Evolutionary conservation across 2,113 vertebrate genomes (phyloP).

Genomic region (Xiphophorus couchianus): DNA sequence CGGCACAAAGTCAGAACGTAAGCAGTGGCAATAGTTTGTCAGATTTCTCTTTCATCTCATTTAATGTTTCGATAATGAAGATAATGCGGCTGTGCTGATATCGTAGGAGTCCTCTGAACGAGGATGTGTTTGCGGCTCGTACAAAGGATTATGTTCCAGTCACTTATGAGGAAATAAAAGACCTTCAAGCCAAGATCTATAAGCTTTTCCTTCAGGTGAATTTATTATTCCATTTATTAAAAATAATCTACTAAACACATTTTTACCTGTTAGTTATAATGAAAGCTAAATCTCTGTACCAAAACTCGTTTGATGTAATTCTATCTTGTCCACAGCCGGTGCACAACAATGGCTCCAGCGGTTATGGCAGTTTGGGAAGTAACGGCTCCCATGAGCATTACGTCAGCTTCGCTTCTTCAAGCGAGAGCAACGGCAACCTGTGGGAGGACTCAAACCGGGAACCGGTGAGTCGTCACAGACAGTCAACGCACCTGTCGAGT

Average conservation of each 20-base stretch:
- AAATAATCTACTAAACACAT: neutral
- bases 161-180: conserved; percentile 84
- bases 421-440: conserved; percentile 84
- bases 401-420: conserved; percentile 85
- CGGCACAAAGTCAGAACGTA: conserved; percentile 91
- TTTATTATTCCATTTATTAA: neutral
- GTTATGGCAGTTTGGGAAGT: conserved; percentile 88
- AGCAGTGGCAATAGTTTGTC: conserved; percentile 54
- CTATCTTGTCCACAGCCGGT: conserved; percentile 79
- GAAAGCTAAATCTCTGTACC: no score
- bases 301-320: neutral
- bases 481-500: neutral
- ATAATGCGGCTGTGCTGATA: neutral
- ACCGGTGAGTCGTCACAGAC: conserved; percentile 62
- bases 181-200: conserved; percentile 90
- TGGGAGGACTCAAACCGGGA: conserved; percentile 79
- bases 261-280: neutral
- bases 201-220: conserved; percentile 90
- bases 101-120: conserved; percentile 87
- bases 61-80: neutral
- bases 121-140: conserved; percentile 87
- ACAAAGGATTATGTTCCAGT: conserved; percentile 68
- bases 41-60: neutral
- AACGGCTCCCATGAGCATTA: conserved; percentile 88
- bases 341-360: conserved; percentile 86